Evolutionary conservation across 2,888 invertebrate species (phyloP).

Genomic region (Drosophila imparisetae): DNA sequence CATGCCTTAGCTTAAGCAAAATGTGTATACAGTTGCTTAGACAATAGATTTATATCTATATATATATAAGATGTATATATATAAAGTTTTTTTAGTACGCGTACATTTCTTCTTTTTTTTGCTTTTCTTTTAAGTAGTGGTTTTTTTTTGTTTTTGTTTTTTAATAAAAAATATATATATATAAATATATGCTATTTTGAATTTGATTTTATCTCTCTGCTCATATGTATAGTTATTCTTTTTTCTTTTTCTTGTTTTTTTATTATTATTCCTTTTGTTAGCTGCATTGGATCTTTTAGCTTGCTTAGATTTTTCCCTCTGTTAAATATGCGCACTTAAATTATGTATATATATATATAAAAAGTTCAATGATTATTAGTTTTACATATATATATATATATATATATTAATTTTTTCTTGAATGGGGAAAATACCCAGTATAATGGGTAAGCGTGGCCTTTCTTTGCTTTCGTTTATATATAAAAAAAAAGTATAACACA

Average conservation of each 20-base stretch:
- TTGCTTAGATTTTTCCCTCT: slow-evolving; percentile 56
- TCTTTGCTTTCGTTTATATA: slow-evolving; percentile 36
- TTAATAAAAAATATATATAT: slow-evolving; percentile 77
- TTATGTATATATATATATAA: slow-evolving; percentile 53
- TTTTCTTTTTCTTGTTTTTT: slow-evolving; percentile 30
- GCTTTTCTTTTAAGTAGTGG: slow-evolving; percentile 47
- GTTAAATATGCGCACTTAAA: slow-evolving; percentile 69
- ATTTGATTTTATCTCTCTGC: slow-evolving; percentile 80
- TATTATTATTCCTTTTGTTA: slow-evolving; percentile 26
- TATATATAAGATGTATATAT: slow-evolving; percentile 65
- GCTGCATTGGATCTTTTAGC: slow-evolving; percentile 65
- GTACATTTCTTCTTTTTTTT: slow-evolving; percentile 40
- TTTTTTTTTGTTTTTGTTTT: slow-evolving; percentile 55
- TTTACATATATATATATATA: slow-evolving; percentile 53
- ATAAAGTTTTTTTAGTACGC: slow-evolving; percentile 67
- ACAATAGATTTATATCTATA: slow-evolving; percentile 46
- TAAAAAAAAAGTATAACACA: slow-evolving; percentile 20
- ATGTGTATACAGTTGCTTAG: slow-evolving; percentile 51
- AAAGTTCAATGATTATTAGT: slow-evolving; percentile 69
- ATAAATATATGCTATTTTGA: slow-evolving; percentile 78
- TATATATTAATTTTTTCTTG: slow-evolving; percentile 20
- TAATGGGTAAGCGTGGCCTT: slow-evolving; percentile 55
- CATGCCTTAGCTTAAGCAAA: slow-evolving; percentile 65
- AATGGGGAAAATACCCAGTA: slow-evolving; percentile 49
- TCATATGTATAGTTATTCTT: slow-evolving; percentile 76